Conservation (phyloP, 2,888 invertebrate species). For the Megamerina dolium region DNA sequence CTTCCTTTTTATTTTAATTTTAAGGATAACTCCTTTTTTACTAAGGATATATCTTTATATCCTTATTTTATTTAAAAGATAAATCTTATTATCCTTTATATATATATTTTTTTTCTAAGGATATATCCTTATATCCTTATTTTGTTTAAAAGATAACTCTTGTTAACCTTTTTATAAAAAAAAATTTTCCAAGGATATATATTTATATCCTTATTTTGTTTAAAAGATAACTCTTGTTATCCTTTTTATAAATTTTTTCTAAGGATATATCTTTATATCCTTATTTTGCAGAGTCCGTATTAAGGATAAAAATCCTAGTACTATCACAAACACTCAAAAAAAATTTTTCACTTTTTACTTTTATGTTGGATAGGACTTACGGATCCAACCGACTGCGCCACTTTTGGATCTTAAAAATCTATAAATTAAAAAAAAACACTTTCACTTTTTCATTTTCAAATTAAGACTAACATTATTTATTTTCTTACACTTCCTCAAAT, state of each 20-base stretch:
- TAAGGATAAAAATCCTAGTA: constrained; percentile 4
- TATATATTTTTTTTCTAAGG: too few species aligned
- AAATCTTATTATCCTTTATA: constrained; percentile 3
- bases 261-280: too few species aligned
- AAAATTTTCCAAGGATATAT: constrained; percentile 1
- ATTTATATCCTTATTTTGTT: not conserved
- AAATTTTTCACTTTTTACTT: not conserved
- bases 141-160: not conserved
- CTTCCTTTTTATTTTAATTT: too few species aligned
- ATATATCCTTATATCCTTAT: not conserved
- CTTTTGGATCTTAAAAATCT: too few species aligned
- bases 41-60: too few species aligned
- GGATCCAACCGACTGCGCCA: constrained; percentile 7
- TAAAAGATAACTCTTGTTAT: too few species aligned
- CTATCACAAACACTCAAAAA: constrained; percentile 1
- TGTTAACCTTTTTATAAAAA: not conserved
- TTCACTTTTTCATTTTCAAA: too few species aligned
- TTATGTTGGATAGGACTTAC: constrained; percentile 3
- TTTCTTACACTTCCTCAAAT: constrained; percentile 1
- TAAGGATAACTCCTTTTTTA: too few species aligned
- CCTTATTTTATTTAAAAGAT: constrained; percentile 3
- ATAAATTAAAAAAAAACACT: too few species aligned
- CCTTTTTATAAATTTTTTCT: too few species aligned
- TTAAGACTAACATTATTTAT: constrained; percentile 4
- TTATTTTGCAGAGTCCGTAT: constrained; percentile 2